A percentile compares a stretch with the other conserved stretches of the same genome.
These are phyloP conservation scores for Eupeodes corollae DNA, from an alignment of 1,140 invertebrate species.

Conservation along the genomic window DNA sequence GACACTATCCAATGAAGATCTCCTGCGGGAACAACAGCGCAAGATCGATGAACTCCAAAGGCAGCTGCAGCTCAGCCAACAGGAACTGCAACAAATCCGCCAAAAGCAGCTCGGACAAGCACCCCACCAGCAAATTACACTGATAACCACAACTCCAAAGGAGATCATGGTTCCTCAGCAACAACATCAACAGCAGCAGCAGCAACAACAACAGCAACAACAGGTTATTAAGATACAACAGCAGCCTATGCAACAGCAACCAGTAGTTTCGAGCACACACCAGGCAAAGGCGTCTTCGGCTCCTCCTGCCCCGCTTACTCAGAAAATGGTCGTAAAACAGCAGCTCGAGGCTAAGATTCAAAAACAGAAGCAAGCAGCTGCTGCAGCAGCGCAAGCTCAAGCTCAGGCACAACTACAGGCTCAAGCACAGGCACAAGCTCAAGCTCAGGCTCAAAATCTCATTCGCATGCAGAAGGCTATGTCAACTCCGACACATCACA, in stretches of 20 bases:
- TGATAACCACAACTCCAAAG: background rate
- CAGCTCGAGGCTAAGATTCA: constrained; percentile 59
- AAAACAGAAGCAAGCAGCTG: constrained; percentile 33
- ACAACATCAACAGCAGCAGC: constrained; percentile 30
- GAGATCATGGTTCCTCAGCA: constrained; percentile 23
- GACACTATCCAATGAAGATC: constrained; percentile 47
- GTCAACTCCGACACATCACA: background rate
- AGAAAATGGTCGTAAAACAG: constrained; percentile 51
- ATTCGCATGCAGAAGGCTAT: background rate
- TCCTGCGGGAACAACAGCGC: constrained; percentile 71
- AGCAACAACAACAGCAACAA: constrained; percentile 34
- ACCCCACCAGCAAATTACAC: background rate
- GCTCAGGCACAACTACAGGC: constrained; percentile 21
- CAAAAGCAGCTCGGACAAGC: constrained; percentile 8
- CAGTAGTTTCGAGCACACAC: constrained; percentile 10
- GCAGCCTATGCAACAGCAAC: constrained; percentile 24
- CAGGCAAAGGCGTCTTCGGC: constrained; percentile 16
- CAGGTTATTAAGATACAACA: background rate
- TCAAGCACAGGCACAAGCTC: constrained; percentile 38
- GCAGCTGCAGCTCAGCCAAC: constrained; percentile 62
- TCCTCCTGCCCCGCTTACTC: constrained; percentile 19
- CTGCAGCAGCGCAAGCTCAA: constrained; percentile 17
- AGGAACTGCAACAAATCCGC: constrained; percentile 56
- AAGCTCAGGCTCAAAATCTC: constrained; percentile 12
- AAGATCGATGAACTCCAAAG: constrained; percentile 79